Percentiles rank a stretch among this genome's conserved stretches.
These are phyloP conservation scores for Fregata magnificens DNA, from an alignment of 2,113 vertebrate genomes.

Conservation along the genomic window DNA sequence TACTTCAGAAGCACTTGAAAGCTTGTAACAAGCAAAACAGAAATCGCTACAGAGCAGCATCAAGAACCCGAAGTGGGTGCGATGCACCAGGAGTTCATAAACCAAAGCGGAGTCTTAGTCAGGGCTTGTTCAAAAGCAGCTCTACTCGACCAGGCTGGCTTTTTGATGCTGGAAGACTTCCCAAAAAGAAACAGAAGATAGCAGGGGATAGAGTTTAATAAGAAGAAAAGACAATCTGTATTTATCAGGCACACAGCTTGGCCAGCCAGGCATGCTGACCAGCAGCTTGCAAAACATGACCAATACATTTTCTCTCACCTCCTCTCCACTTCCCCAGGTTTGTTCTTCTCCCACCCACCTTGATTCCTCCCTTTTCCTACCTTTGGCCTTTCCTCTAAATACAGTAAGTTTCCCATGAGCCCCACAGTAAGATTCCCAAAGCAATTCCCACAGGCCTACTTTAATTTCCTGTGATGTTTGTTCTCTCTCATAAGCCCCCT, in stretches of 20 bases:
- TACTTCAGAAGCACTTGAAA: neutral
- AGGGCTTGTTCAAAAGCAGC: neutral
- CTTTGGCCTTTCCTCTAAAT: neutral
- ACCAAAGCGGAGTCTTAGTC: neutral
- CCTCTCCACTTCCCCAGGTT: neutral
- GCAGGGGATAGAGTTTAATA: neutral
- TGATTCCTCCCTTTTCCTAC: neutral
- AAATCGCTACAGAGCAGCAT: neutral
- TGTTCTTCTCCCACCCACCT: neutral
- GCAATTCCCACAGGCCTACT: neutral
- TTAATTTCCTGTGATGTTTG: neutral
- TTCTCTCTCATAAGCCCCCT: neutral
- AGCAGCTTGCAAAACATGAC: neutral
- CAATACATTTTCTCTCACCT: neutral
- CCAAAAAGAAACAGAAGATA: neutral
- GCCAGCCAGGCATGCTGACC: neutral
- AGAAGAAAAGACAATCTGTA: neutral
- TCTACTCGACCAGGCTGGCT: accelerated
- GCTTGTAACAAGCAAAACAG: neutral
- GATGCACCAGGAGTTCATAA: neutral
- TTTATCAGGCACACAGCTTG: neutral
- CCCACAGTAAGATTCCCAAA: neutral
- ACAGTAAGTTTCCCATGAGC: neutral
- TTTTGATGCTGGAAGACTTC: neutral
- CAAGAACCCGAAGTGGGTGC: neutral